Base-by-base conservation (phyloP, 2,888 invertebrate genomes). In the Hirtodrosophila confusa region DNA sequence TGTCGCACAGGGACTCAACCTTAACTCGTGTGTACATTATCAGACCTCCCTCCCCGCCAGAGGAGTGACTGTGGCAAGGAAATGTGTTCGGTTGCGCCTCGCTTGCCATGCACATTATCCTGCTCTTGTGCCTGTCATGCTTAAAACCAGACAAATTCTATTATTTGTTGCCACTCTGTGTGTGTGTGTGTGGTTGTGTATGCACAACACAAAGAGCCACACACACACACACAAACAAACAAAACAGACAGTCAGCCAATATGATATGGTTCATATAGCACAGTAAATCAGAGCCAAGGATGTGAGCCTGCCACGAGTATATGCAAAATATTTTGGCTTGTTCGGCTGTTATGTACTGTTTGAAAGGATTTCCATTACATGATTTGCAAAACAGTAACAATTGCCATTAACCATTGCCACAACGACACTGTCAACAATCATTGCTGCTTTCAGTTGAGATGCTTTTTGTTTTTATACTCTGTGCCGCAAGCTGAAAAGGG, bases 81-180 rank as follows among this genome's bases (percentile, higher is more conserved):
- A 73, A 69, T 75, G 58, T 49, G 57, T 56, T 62, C 27, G 41
- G 73, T 80, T 77, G 69, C 69, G 70, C 67, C 66, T 64, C 68
- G 67, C 64, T 62, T 65, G 69, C 45, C 70, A 58, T 65, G 63
- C 71, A 76, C 75, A 86, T 86, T 79, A 80, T 76, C 66, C 70
- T 75, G 62, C 50, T 70, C 69, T 69, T 66, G 72, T 63, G 78
- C 73, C 76, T 77, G 78, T 77, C 75, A 74, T 62, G 71, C 61
- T 69, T 77, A 68, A 72, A 79, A 53, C 72, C 76, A 66, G 71
- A 69, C 76, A 85, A 85, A 85, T 85, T 82, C 77, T 76, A 85
- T 75, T 86, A 75, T 75, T 75, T 83, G 84, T 69, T 75, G 75
- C 69, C 69, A 75, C 75, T 65, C 67, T 44, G 48, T 49, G 11